Evolutionary conservation across 2,888 invertebrate genomes (phyloP).

Genomic region (Luperina nickerlii): DNA sequence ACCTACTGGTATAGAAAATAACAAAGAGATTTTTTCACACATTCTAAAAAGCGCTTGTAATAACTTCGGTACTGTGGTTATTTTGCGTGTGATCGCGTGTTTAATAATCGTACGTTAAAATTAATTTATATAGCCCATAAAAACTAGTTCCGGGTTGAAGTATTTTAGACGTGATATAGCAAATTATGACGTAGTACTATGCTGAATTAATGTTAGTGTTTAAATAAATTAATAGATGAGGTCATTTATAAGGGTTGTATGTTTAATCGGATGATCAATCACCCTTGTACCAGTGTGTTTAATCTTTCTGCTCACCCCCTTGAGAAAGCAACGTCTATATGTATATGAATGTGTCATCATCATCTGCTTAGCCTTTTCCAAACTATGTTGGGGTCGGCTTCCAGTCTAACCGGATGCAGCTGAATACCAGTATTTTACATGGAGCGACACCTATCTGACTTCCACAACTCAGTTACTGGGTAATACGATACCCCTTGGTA

Average conservation of each 20-base stretch:
- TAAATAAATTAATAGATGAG: not conserved
- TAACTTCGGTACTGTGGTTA: not conserved
- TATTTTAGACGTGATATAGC: constrained; percentile 17
- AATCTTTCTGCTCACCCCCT: not conserved
- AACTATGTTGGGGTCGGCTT: too few relatives aligned
- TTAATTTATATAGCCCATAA: constrained; percentile 15
- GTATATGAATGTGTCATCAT: not conserved
- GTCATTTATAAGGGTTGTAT: not conserved
- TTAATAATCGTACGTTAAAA: constrained; percentile 6
- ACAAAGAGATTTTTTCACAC: not conserved
- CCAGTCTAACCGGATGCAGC: too few relatives aligned
- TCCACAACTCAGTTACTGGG: too few relatives aligned
- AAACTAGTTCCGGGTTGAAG: constrained; percentile 17
- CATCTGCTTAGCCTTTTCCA: too few relatives aligned
- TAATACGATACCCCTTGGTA: too few relatives aligned
- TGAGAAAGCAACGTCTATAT: not conserved
- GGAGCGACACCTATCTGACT: too few relatives aligned
- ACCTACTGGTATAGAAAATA: not conserved
- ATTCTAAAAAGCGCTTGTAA: not conserved
- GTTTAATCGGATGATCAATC: not conserved
- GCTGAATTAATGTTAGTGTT: not conserved
- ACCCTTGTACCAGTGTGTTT: not conserved
- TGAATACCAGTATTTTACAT: too few relatives aligned
- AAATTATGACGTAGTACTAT: constrained; percentile 1
- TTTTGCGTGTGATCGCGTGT: constrained; percentile 19